phyloP scores from a whole-genome alignment of 2,888 invertebrate genomes.

The Volucella inanis region DNA sequence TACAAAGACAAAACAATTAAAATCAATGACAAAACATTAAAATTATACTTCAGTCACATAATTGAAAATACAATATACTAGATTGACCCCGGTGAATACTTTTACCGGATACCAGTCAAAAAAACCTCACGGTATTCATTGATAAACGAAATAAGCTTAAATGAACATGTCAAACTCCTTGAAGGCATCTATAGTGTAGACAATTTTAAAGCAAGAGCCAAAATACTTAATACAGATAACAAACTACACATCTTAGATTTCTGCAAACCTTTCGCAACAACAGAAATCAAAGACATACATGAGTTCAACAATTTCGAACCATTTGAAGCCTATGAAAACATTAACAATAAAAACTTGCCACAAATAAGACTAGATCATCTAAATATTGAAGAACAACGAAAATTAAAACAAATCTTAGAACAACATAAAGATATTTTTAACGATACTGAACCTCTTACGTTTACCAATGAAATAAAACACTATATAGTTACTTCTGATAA shows the following conservation, averaged over 20 bases:
- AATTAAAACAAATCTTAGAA: slow-evolving; percentile 10
- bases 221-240: slow-evolving; percentile 20
- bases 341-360: background rate
- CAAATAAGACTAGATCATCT: slow-evolving; percentile 27
- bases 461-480: slow-evolving; percentile 25
- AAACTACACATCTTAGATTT: slow-evolving; percentile 20
- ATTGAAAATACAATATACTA: slow-evolving; percentile 24
- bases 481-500: slow-evolving; percentile 5
- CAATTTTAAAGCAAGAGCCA: slow-evolving; percentile 6
- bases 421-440: slow-evolving; percentile 17
- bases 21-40: slow-evolving; percentile 14
- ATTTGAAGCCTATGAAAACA: background rate
- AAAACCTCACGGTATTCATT: slow-evolving; percentile 13
- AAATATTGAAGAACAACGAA: slow-evolving; percentile 21
- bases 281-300: slow-evolving; percentile 26
- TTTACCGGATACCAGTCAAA: slow-evolving; percentile 20
- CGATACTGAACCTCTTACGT: slow-evolving; percentile 12
- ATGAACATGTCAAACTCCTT: background rate
- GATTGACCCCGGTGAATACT: slow-evolving; percentile 25
- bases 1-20: slow-evolving; percentile 14
- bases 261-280: slow-evolving; percentile 17
- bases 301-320: slow-evolving; percentile 16
- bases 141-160: slow-evolving; percentile 4
- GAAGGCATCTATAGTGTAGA: background rate
- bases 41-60: slow-evolving; percentile 13